Evolutionary conservation across 2,888 invertebrate species (phyloP).

Genomic region (Drosophila niveifrons): DNA sequence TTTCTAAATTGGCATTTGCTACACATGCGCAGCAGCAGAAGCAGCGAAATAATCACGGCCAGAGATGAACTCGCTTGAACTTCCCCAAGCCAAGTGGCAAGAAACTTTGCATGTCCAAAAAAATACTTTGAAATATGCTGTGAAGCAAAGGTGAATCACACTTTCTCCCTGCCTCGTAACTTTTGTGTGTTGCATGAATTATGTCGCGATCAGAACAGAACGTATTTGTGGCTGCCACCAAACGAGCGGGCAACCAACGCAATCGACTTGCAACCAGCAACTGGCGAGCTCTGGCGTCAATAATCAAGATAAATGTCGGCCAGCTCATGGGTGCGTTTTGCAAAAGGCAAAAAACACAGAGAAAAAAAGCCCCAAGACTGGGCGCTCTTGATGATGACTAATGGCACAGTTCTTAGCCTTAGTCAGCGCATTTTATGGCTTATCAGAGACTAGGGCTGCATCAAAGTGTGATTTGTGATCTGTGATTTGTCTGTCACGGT

Average conservation of each 20-base stretch:
- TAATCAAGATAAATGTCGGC: conserved; percentile 79
- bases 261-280: conserved; percentile 1
- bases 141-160: conserved; percentile 70
- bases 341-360: conserved; percentile 5
- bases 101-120: conserved; percentile 44
- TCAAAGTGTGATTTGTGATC: conserved; percentile 47
- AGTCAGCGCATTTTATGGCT: conserved; percentile 70
- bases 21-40: conserved; percentile 58
- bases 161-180: conserved; percentile 62
- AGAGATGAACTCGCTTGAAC: conserved; percentile 71
- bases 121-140: conserved; percentile 1
- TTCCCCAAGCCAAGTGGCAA: conserved; percentile 55
- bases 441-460: conserved; percentile 57
- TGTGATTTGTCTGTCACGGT: conserved; percentile 60
- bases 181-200: conserved; percentile 66
- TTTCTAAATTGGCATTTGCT: conserved; percentile 81
- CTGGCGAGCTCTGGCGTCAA: conserved; percentile 47
- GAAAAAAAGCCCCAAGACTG: conserved; percentile 56
- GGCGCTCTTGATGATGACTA: conserved; percentile 72
- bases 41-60: conserved; percentile 47
- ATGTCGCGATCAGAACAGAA: conserved; percentile 46
- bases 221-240: conserved; percentile 3
- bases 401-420: conserved; percentile 67
- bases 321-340: conserved; percentile 67
- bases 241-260: not conserved